phyloP scores from a whole-genome alignment of 2,113 vertebrate genomes.

The Anolis carolinensis region DNA sequence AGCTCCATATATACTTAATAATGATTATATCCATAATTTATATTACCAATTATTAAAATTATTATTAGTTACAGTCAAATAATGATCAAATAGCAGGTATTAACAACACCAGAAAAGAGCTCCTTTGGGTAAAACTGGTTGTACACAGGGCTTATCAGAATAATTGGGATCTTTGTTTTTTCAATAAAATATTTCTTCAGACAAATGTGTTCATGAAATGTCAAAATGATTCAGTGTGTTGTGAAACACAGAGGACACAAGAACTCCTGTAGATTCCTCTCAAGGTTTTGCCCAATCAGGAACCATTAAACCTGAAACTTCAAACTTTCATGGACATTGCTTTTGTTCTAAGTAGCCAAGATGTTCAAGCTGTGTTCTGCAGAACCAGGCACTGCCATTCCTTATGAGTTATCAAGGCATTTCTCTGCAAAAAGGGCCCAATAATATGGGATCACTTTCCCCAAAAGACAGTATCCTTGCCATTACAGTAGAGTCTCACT shows the following conservation, averaged over 20 bases:
- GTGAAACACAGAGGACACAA: background rate
- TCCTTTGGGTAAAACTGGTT: background rate
- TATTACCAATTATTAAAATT: no score
- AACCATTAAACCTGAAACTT: background rate
- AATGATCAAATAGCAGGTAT: no score
- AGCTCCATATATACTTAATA: background rate
- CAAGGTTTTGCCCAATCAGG: background rate
- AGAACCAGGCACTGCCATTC: background rate
- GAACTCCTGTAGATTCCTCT: background rate
- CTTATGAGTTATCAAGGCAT: background rate
- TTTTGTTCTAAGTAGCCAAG: background rate
- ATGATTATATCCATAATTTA: no score
- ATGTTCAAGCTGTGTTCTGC: background rate
- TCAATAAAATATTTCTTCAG: background rate
- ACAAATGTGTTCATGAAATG: background rate
- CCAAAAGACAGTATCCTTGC: background rate
- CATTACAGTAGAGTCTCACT: no score
- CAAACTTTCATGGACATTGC: no score
- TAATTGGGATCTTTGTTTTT: background rate
- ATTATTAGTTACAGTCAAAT: no score
- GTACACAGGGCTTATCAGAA: no score
- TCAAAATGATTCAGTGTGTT: background rate
- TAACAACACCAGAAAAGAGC: background rate
- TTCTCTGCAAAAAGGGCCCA: background rate
- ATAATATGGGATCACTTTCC: background rate